These are phyloP conservation scores for Alloplasta piceator DNA, from an alignment of 2,888 invertebrate species.

Conservation along the genomic window DNA sequence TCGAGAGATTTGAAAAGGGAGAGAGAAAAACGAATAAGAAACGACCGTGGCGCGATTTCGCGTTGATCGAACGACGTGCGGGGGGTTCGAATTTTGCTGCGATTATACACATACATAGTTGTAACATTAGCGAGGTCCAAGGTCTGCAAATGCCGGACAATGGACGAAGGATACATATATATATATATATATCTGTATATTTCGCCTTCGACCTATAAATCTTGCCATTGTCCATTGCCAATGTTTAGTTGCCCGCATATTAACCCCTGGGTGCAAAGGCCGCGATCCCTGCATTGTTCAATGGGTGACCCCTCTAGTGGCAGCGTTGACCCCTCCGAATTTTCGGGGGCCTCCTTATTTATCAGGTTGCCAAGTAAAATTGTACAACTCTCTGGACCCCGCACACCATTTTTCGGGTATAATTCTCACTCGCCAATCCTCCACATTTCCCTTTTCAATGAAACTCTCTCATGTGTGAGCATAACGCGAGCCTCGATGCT, in stretches of 20 bases:
- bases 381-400: slow-evolving; percentile 39
- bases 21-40: slow-evolving; percentile 44
- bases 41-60: slow-evolving; percentile 42
- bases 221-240: slow-evolving; percentile 80
- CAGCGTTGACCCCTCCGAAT: slow-evolving; percentile 75
- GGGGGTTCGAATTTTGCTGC: slow-evolving; percentile 46
- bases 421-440: slow-evolving; percentile 52
- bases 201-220: slow-evolving; percentile 80
- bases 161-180: slow-evolving; percentile 33
- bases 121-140: slow-evolving; percentile 8
- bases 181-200: slow-evolving; percentile 45
- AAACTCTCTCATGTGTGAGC: slow-evolving; percentile 30
- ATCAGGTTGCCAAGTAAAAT: slow-evolving; percentile 77
- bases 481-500: slow-evolving; percentile 40
- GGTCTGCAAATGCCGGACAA: slow-evolving; percentile 62
- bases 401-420: slow-evolving; percentile 34
- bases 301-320: slow-evolving; percentile 78
- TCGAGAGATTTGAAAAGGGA: neutral
- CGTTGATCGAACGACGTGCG: slow-evolving; percentile 42
- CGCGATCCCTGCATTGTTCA: slow-evolving; percentile 78
- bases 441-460: slow-evolving; percentile 49
- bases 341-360: slow-evolving; percentile 75
- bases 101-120: slow-evolving; percentile 40
- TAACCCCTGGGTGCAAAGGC: slow-evolving; percentile 82
- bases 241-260: slow-evolving; percentile 83